phyloP scores from a whole-genome alignment of 2,113 vertebrate genomes.

The Sakesphorus luctuosus region DNA sequence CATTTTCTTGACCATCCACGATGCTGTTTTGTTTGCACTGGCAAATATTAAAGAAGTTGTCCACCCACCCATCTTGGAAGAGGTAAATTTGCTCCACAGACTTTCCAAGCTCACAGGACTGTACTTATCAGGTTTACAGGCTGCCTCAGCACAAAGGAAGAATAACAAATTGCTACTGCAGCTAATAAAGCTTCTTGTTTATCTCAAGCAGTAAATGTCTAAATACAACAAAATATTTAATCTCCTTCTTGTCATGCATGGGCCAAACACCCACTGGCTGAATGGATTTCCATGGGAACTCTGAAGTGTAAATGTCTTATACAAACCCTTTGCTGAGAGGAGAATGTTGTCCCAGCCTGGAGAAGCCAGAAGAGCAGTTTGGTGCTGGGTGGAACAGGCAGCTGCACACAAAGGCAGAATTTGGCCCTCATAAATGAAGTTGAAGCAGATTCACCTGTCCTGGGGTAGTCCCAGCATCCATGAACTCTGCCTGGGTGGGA shows the following conservation, averaged over 20 bases:
- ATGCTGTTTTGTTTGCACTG: slow-evolving; percentile 86
- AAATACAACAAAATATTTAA: background rate
- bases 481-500: background rate
- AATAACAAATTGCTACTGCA: background rate
- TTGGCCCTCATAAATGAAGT: background rate
- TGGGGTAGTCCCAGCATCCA: background rate
- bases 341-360: background rate
- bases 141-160: background rate
- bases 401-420: background rate
- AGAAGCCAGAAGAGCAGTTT: background rate
- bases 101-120: background rate
- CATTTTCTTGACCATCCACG: slow-evolving; percentile 88
- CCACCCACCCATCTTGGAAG: background rate
- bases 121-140: background rate
- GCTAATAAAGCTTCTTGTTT: background rate
- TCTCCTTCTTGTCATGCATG: fast-evolving
- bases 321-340: background rate
- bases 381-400: background rate
- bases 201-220: background rate
- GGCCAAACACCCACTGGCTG: background rate
- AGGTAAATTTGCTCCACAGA: slow-evolving; percentile 23
- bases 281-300: background rate
- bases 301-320: background rate
- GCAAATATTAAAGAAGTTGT: slow-evolving; percentile 44
- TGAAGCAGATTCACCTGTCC: background rate